Percentiles rank a stretch among this genome's conserved stretches.
These are phyloP conservation scores for Drosophila prostipennis DNA, from an alignment of 2,888 invertebrate genomes.

Conservation along the genomic window DNA sequence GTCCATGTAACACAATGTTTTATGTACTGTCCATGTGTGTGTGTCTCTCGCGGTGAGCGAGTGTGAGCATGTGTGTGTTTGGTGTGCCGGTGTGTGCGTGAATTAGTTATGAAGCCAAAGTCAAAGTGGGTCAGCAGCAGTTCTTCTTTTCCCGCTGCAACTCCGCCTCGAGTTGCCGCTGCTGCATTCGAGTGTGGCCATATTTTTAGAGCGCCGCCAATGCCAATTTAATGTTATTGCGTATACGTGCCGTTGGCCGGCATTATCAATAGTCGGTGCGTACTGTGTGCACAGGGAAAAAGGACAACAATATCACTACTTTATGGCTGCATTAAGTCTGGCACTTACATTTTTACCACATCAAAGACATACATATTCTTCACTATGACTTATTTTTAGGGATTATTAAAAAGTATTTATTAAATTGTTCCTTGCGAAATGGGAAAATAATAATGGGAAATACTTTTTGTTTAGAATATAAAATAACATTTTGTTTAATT, in stretches of 20 bases:
- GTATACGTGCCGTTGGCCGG: conserved; percentile 66
- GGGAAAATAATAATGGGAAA: too few relatives aligned
- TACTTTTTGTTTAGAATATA: too few relatives aligned
- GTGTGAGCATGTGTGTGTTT: conserved; percentile 18
- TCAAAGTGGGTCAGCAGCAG: conserved; percentile 77
- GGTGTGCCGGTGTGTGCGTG: conserved; percentile 55
- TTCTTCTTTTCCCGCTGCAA: conserved; percentile 50
- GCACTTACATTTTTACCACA: not conserved
- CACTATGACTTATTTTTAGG: not conserved
- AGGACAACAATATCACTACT: conserved; percentile 5
- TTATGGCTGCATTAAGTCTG: not conserved
- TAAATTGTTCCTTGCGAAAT: too few relatives aligned
- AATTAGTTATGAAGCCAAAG: conserved; percentile 81
- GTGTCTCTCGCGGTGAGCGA: conserved; percentile 1
- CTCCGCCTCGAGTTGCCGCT: conserved; percentile 27
- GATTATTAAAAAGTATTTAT: not conserved
- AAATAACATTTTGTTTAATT: too few relatives aligned
- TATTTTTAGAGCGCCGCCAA: conserved; percentile 60
- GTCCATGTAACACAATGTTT: conserved; percentile 74
- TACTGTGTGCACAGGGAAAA: conserved; percentile 16
- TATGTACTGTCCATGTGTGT: conserved; percentile 60
- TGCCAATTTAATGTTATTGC: conserved; percentile 69
- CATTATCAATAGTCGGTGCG: conserved; percentile 57
- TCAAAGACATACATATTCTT: not conserved
- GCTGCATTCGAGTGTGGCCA: conserved; percentile 53